phyloP scores from a whole-genome alignment of 2,113 vertebrate genomes.

The Candoia aspera region DNA sequence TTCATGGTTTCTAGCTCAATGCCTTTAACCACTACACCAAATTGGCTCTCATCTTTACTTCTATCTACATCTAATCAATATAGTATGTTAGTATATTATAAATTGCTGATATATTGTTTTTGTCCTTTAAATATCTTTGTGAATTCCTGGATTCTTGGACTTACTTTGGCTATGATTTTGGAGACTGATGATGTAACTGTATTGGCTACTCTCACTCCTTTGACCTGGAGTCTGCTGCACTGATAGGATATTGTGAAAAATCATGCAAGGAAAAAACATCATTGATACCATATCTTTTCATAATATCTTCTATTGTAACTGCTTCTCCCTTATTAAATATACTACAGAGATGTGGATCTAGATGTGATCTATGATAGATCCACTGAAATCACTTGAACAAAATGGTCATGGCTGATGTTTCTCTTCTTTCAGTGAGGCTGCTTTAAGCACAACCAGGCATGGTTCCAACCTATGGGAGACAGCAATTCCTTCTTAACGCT shows the following conservation, averaged over 20 bases:
- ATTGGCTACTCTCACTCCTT: not conserved
- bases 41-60: not conserved
- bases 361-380: not conserved
- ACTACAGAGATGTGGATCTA: not conserved
- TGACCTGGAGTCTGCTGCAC: no score
- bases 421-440: not conserved
- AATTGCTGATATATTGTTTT: not conserved
- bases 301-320: not conserved
- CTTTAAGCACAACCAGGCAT: not conserved
- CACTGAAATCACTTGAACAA: no score
- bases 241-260: not conserved
- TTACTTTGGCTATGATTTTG: not conserved
- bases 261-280: not conserved
- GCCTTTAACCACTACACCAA: not conserved
- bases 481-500: not conserved
- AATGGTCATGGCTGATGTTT: not conserved
- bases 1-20: not conserved
- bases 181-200: not conserved
- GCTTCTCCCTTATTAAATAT: not conserved
- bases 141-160: not conserved
- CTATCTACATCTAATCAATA: not conserved
- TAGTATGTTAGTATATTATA: not conserved
- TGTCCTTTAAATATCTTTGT: not conserved
- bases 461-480: not conserved
- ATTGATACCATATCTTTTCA: not conserved